Conservation (phyloP, 2,888 invertebrate genomes). For the Eustalomyia histrio region DNA sequence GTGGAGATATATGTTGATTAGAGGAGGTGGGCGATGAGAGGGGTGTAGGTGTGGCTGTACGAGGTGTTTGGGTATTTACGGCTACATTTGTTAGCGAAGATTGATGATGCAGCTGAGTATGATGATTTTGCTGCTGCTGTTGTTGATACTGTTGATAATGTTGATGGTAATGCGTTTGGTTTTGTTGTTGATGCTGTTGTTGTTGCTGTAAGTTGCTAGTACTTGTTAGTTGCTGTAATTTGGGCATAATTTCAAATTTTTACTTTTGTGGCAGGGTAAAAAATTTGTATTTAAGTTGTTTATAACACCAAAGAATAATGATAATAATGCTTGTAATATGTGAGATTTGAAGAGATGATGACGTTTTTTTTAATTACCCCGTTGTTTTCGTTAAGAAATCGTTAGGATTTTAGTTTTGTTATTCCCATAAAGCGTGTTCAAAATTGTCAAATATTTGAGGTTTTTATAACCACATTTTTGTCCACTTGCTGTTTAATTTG, state of each 20-base stretch:
- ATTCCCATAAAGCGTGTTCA: conserved; percentile 44
- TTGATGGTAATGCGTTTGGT: conserved; percentile 49
- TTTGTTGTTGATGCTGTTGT: conserved; percentile 46
- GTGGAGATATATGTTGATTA: conserved; percentile 56
- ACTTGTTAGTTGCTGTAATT: conserved; percentile 67
- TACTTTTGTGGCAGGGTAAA: conserved; percentile 62
- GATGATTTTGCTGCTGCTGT: conserved; percentile 37
- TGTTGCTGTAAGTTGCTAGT: conserved; percentile 45
- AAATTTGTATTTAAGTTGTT: conserved; percentile 36
- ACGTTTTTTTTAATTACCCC: conserved; percentile 14
- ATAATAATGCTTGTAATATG: conserved; percentile 41
- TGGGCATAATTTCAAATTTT: conserved; percentile 72
- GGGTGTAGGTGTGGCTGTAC: conserved; percentile 7
- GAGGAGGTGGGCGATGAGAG: conserved; percentile 40
- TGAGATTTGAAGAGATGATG: conserved; percentile 10
- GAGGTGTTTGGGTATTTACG: conserved; percentile 9
- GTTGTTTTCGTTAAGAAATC: conserved; percentile 51
- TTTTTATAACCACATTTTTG: conserved; percentile 57
- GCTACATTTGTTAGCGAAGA: conserved; percentile 55
- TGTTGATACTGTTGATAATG: conserved; percentile 47
- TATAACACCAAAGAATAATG: neutral
- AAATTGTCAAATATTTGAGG: conserved; percentile 53
- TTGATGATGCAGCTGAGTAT: conserved; percentile 46
- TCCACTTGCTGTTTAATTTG: conserved; percentile 50
- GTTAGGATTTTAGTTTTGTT: neutral